Base-by-base conservation (phyloP, 2,888 invertebrate genomes). In the Drosophila kuntzei region DNA sequence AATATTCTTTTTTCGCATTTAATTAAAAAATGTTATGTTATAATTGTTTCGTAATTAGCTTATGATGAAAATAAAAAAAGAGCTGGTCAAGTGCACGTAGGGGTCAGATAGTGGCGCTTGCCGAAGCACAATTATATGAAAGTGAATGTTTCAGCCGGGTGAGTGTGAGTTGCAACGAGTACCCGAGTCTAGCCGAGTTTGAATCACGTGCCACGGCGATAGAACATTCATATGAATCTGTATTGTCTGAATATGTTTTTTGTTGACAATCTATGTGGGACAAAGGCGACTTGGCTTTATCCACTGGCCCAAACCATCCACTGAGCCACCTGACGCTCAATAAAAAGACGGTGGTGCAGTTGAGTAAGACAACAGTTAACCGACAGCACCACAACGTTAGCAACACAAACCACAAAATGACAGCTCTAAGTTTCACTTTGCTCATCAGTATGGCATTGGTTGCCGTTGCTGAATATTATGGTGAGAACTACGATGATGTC, bases 201-300 rank as follows among this genome's bases (percentile, higher is more conserved):
- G 55, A 37, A 36, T 73, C 68, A 73, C 73, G 73, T 74, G 59
- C 73, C 51, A 5, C 29, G 75, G 14, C 27, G 53, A 78, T 73
- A 71, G 57, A 77, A 57, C 29, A 25, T 49, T 25, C 27, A 29
- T 53, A 22, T 27, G 25, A 44, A 20, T 54, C 41, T 20, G 37
- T 37, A 37, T 11, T 37, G 37, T 37, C 36, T 2, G 7, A 36
- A 20, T 55, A 9, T 47, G 16, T 32, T 25, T 49, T 14, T 20
- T 25, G 36, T 50, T 12, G n/a, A 27, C 20, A 18, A 16, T 63
- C 43, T 34, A 18, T 27, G 20, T 27, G 36, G 34, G 11, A 18
- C 22, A 68, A 49, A 47, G 50, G 36, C 50, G 27, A 9, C 3
- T 20, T 22, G 27, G 8, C 39, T 9, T 27, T 6, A 27, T 53